Base-by-base conservation (phyloP, 2,797 vertebrate species). In the Myioborus melanocephalus region DNA sequence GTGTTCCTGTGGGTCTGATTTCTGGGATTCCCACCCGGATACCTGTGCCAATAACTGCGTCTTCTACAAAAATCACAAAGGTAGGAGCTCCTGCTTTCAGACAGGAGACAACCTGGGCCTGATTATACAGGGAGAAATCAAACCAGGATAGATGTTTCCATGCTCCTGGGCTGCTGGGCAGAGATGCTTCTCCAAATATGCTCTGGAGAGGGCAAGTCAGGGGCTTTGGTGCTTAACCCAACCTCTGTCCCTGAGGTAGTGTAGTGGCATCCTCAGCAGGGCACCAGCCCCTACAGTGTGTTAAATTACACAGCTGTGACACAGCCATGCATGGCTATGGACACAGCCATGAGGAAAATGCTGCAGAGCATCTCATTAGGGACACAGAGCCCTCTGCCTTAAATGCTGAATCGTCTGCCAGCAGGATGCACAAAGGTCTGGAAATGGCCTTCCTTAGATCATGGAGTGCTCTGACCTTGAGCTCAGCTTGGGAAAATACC, bases 31-130 rank as follows among this genome's bases (percentile, higher is more conserved):
- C 15, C 99, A 99, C 90, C 99, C 99, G 0, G 98, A 99, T 71
- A 99, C 98, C 66, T 99, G 99, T 9, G 99, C 99, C 41, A 99
- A 99, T 96, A 99, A 99, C 97, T 99, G 99, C 8, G 28, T 98
- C 75, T 99, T 99, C 97, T 98, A 99, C 98, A 98, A 98, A 96
- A 99, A 99, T 77, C 98, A 98, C 70, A 98, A 97, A 99, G 99
- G 99, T 99, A 97, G 78, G 93, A 73, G 61, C 37, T 52, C 14
- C 66, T 28, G 28, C 63, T 83, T 78, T 9, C 19, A 34, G 14
- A n/a, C 27, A 19, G 13, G 50, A 65, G 37, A 27, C 12, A 1
- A 1, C 10, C 30, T 47, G 30, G 13, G 12, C 43, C 61, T 23
- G 37, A 6, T 63, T n/a, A 4, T 2, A 28, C 8, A 3, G 34